phyloP scores from a whole-genome alignment of 2,113 vertebrate genomes.

The Calyptommatus sinebrachiatus region DNA sequence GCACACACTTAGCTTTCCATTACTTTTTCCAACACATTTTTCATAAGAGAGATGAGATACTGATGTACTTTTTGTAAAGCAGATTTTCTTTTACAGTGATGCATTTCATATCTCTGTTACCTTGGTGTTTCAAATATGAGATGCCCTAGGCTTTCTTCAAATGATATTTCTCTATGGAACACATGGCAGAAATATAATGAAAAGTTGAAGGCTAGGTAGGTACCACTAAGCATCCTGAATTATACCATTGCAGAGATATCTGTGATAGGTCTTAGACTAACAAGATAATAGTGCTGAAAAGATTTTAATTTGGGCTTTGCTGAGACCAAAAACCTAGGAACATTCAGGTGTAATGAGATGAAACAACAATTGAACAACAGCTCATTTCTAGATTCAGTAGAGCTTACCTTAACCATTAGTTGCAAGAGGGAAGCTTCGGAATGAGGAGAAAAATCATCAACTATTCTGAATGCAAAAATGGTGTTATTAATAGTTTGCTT shows the following conservation, averaged over 20 bases:
- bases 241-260: conserved; percentile 35
- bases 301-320: too few species aligned
- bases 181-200: conserved; percentile 38
- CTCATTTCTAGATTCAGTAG: conserved; percentile 28
- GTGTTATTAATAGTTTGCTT: background rate
- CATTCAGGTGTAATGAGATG: too few species aligned
- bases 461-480: background rate
- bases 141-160: conserved; percentile 39
- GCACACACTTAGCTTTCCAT: conserved; percentile 36
- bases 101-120: conserved; percentile 44
- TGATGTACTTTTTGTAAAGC: conserved; percentile 48
- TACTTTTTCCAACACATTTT: conserved; percentile 47
- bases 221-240: conserved; percentile 49
- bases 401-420: background rate
- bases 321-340: too few species aligned
- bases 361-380: too few species aligned
- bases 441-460: background rate
- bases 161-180: conserved; percentile 47
- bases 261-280: conserved; percentile 26
- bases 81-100: conserved; percentile 47
- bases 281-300: too few species aligned
- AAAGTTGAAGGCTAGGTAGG: conserved; percentile 34
- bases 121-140: conserved; percentile 28
- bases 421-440: background rate
- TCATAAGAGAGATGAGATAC: conserved; percentile 41